A percentile compares a stretch with the other conserved stretches of the same genome.
These are phyloP conservation scores for Elegia similella DNA, from an alignment of 2,888 invertebrate species.

Conservation along the genomic window DNA sequence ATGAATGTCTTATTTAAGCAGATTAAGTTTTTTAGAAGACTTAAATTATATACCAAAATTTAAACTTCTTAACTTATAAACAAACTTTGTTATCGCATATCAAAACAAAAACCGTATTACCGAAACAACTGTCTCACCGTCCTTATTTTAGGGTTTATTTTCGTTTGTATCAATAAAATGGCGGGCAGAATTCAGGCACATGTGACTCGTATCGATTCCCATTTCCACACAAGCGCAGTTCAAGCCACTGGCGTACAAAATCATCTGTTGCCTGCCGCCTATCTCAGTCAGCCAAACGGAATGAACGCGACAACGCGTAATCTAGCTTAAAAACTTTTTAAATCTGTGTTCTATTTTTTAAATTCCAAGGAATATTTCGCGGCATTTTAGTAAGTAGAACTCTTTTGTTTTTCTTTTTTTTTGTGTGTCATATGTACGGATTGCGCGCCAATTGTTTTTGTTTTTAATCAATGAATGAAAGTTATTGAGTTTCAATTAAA, in stretches of 20 bases:
- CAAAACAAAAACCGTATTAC: neutral
- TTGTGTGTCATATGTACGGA: neutral
- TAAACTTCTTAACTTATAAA: neutral
- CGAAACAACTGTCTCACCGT: neutral
- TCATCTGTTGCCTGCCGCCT: slow-evolving; percentile 63
- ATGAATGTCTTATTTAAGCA: too few relatives aligned
- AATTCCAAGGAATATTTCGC: slow-evolving; percentile 23
- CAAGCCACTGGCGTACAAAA: slow-evolving; percentile 50
- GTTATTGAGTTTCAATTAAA: neutral
- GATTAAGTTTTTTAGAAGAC: too few relatives aligned
- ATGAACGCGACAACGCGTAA: slow-evolving; percentile 50
- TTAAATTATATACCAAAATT: neutral
- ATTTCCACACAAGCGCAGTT: slow-evolving; percentile 61
- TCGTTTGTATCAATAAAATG: neutral
- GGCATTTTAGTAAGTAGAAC: slow-evolving; percentile 25
- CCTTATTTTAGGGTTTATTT: neutral
- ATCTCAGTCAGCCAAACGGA: slow-evolving; percentile 68
- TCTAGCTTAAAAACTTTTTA: slow-evolving; percentile 40
- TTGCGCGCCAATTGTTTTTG: slow-evolving; percentile 13
- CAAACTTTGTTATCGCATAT: slow-evolving; percentile 14
- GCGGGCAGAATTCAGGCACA: slow-evolving; percentile 11
- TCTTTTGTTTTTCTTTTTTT: neutral
- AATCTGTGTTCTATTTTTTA: slow-evolving; percentile 37
- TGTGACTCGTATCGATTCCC: slow-evolving; percentile 54
- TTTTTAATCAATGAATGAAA: neutral